Base-by-base conservation (phyloP, 2,888 invertebrate species). In the Atherix ibis region DNA sequence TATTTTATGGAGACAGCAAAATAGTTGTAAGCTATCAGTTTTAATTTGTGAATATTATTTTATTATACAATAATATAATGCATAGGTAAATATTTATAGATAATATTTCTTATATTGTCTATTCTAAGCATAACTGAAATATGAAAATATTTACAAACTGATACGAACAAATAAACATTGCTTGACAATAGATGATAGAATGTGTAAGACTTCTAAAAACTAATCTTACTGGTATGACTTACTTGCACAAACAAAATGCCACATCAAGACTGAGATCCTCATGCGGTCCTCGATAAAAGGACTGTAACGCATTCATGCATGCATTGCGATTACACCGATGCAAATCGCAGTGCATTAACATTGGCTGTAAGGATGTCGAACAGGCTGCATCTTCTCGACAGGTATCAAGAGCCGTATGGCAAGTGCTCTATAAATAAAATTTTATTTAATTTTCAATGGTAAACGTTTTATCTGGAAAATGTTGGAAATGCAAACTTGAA, bases 191-290 rank as follows among this genome's bases (percentile, higher is more conserved):
- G n/a, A n/a, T n/a, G n/a, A n/a, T n/a, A n/a, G n/a, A n/a, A n/a
- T n/a, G n/a, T n/a, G n/a, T n/a, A n/a, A n/a, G n/a, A n/a, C n/a
- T n/a, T n/a, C n/a, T n/a, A n/a, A n/a, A n/a, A n/a, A n/a, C n/a
- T n/a, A n/a, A n/a, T n/a, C n/a, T n/a, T n/a, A n/a, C n/a, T n/a
- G n/a, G n/a, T n/a, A n/a, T n/a, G n/a, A n/a, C 80, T 75, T 64
- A 87, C 88, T 80, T 87, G 85, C 89, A 89, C 40, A 88, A 70
- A 58, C 89, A 89, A 64, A 88, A 88, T 46, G 88, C 89, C 48
- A 88, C 81, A 62, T 88, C 88, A 43, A 85, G 71, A 53, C 83
- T 85, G 73, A 84, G 79, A 46, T 75, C 76, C 44, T 80, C 76
- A 36, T 75, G 75, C 14, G 78, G 75, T 50, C 76, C 77, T 56